Conservation (phyloP, 2,888 invertebrate species). For the Drosophila neonasuta region DNA sequence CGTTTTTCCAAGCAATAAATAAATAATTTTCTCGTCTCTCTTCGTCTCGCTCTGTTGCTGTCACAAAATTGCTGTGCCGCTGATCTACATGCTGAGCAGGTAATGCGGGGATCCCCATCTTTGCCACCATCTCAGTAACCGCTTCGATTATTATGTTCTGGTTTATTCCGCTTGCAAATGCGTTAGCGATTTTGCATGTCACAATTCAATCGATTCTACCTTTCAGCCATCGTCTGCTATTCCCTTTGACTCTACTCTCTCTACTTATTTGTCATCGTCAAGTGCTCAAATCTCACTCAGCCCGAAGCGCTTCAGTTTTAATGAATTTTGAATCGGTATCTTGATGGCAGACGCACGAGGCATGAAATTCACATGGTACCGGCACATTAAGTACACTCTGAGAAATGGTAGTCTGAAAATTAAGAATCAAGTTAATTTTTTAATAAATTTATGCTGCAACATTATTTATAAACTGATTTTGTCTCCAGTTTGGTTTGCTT, state of each 20-base stretch:
- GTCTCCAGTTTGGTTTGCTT: background rate
- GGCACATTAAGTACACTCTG: slow-evolving; percentile 14
- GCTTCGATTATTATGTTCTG: background rate
- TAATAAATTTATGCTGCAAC: background rate
- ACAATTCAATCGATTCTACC: slow-evolving; percentile 14
- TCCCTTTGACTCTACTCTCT: background rate
- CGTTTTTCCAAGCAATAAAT: slow-evolving; percentile 63
- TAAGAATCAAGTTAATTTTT: background rate
- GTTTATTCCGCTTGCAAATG: slow-evolving; percentile 5
- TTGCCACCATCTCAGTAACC: background rate
- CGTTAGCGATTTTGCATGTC: slow-evolving; percentile 24
- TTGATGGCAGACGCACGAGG: slow-evolving; percentile 51
- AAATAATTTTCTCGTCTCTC: slow-evolving; percentile 29
- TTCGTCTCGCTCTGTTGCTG: slow-evolving; percentile 42
- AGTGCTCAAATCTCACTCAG: slow-evolving; percentile 29
- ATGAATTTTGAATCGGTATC: slow-evolving; percentile 56
- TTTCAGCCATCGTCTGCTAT: background rate
- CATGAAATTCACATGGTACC: slow-evolving; percentile 55
- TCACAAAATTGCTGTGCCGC: slow-evolving; percentile 19
- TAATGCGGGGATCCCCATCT: slow-evolving; percentile 2
- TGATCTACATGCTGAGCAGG: background rate
- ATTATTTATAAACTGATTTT: background rate
- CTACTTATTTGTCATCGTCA: slow-evolving; percentile 4
- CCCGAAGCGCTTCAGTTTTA: slow-evolving; percentile 30
- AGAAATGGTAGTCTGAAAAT: background rate